Evolutionary conservation across 2,888 invertebrate species (phyloP).

Genomic region (Podabrus alpinus): DNA sequence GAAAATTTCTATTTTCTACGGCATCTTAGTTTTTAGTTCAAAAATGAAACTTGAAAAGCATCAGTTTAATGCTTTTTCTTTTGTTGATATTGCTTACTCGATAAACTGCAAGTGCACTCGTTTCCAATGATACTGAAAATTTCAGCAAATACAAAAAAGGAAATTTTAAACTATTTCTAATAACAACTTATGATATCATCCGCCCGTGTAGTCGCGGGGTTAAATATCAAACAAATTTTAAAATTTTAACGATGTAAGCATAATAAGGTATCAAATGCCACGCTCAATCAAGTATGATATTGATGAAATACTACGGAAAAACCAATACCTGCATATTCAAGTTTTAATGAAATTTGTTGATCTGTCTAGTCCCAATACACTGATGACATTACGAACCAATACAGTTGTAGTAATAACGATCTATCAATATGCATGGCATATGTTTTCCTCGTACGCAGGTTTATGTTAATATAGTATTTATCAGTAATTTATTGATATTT

Average conservation of each 20-base stretch:
- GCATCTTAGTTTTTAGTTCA: background rate
- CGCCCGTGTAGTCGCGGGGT: background rate
- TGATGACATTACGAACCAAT: slow-evolving; percentile 37
- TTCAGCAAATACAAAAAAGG: background rate
- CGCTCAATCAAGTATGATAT: slow-evolving; percentile 6
- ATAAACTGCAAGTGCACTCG: background rate
- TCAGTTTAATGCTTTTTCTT: background rate
- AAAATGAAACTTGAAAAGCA: background rate
- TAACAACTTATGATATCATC: background rate
- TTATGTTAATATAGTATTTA: background rate
- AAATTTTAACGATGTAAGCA: background rate
- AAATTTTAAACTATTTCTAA: background rate
- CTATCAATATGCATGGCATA: slow-evolving; percentile 26
- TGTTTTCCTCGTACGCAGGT: background rate
- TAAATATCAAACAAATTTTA: background rate
- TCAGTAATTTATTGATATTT: background rate
- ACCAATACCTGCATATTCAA: slow-evolving; percentile 15
- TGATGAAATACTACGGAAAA: background rate
- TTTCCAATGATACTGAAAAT: background rate
- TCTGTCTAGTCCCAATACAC: slow-evolving; percentile 36
- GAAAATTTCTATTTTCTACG: background rate
- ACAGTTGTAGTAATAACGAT: slow-evolving; percentile 34
- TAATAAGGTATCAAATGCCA: slow-evolving; percentile 8
- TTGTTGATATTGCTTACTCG: background rate
- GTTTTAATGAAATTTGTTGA: slow-evolving; percentile 29